Evolutionary conservation across 2,797 vertebrate species (phyloP).

Genomic region (Huso huso): DNA sequence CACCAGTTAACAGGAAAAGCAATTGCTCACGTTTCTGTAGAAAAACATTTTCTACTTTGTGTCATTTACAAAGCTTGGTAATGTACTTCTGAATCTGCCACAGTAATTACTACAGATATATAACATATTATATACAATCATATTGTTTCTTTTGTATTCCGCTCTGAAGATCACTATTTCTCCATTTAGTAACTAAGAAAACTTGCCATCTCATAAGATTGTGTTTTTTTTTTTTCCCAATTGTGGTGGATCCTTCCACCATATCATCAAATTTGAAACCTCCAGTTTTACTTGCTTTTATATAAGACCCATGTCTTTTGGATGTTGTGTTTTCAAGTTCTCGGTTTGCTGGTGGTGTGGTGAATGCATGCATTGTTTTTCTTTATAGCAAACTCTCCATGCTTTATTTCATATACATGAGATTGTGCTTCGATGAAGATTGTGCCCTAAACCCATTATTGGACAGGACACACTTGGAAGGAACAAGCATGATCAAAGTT

Average conservation of each 20-base stretch:
- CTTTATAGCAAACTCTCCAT: constrained; percentile 3
- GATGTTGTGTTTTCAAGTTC: constrained; percentile 25
- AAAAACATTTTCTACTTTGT: no score
- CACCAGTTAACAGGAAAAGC: no score
- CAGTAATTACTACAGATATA: no score
- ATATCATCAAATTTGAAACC: constrained; percentile 7
- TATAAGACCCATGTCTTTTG: constrained; percentile 6
- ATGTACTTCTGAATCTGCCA: no score
- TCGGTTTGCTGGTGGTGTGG: constrained; percentile 66
- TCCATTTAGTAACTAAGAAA: constrained; percentile 27
- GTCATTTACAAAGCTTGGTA: no score
- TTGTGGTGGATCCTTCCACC: constrained; percentile 5
- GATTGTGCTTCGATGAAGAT: constrained; percentile 92
- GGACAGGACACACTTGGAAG: constrained; percentile 86
- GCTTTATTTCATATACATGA: constrained; percentile 38
- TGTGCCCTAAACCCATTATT: constrained; percentile 75
- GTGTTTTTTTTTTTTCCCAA: constrained; percentile 21
- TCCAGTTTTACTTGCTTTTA: background rate
- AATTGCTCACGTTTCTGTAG: no score
- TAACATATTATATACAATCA: constrained; percentile 43
- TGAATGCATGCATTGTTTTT: constrained; percentile 59
- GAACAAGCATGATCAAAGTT: constrained; percentile 53
- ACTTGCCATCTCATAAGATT: constrained; percentile 18
- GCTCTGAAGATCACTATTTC: constrained; percentile 26
- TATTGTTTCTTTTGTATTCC: constrained; percentile 34